Evolutionary conservation across 2,113 vertebrate species (phyloP), one percentile per base, ranked within the genome.

Genomic region (Eretmochelys imbricata): DNA sequence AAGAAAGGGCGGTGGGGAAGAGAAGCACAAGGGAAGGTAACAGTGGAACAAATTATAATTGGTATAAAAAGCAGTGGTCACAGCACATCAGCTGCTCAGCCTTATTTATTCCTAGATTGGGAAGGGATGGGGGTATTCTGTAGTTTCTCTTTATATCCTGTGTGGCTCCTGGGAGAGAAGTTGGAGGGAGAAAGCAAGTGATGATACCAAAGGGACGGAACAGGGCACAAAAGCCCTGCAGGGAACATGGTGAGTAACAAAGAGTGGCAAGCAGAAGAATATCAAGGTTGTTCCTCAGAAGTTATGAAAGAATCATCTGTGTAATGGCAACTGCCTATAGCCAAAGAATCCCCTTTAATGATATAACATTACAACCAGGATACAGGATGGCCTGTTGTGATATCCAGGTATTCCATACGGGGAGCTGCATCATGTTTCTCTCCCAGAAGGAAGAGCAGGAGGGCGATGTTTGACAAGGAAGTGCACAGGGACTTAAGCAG

Each of bases 91-190:
- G 38, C 29, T 89, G 16, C 72, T 88, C 84, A 53, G 20, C 16
- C 50, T 2, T 72, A 62, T 89, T 88, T 96, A 84, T 96, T 89
- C 35, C 62, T 80, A 55, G 49, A 51, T 57, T 5, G 0, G 0
- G 35, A 55, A 10, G 54, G 51, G 89, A 53, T 80, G 92, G 87
- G 94, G n/a, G 3, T 91, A 2, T 91, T 95, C 93, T 94, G 24
- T 46, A 86, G 42, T 84, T 51, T 11, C 78, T 96, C 92, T 95
- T 84, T 65, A 49, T 49, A 19, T 80, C 86, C n/a, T 22, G 5
- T 55, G 27, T 13, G 4, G 54, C 86, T 55, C 35, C 48, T 65
- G 9, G 55, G 29, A 84, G 69, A 54, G 94, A 94, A 95, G 13
- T 5, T 46, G 80, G 87, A 91, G 76, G 72, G 6, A 89, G 81